phyloP scores from a whole-genome alignment of 2,888 invertebrate species.

The Octodonta nipae region DNA sequence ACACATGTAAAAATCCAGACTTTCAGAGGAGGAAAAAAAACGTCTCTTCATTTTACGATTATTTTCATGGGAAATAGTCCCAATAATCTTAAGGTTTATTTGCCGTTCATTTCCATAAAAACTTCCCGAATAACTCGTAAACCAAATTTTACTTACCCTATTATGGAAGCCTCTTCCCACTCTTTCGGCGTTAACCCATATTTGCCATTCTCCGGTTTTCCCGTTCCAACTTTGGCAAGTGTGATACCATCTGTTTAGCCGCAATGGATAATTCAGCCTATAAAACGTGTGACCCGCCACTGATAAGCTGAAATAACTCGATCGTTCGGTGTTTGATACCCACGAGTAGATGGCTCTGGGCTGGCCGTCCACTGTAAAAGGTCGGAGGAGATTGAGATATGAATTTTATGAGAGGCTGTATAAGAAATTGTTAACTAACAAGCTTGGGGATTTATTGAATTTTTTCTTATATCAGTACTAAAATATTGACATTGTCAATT shows the following conservation, averaged over 20 bases:
- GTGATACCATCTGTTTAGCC: conserved; percentile 68
- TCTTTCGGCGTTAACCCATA: conserved; percentile 75
- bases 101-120: too few species aligned
- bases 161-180: conserved; percentile 79
- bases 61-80: too few species aligned
- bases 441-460: too few species aligned
- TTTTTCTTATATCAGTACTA: too few species aligned
- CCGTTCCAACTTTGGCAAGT: conserved; percentile 82
- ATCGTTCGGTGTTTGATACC: conserved; percentile 67
- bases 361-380: conserved; percentile 51
- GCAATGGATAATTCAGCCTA: conserved; percentile 55
- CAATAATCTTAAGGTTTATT: too few species aligned
- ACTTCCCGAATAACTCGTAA: conserved; percentile 1
- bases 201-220: conserved; percentile 79
- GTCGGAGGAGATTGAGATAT: too few species aligned
- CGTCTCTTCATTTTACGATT: too few species aligned
- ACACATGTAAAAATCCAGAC: too few species aligned
- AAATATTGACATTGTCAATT: too few species aligned
- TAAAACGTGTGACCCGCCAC: conserved; percentile 73
- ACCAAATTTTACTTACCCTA: conserved; percentile 58
- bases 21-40: too few species aligned
- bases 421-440: too few species aligned
- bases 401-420: too few species aligned
- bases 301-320: conserved; percentile 70
- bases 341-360: conserved; percentile 62